Evolutionary conservation across 2,888 invertebrate species (phyloP), one percentile per base, ranked within the genome.

Genomic region (Parthenolecanium corni): DNA sequence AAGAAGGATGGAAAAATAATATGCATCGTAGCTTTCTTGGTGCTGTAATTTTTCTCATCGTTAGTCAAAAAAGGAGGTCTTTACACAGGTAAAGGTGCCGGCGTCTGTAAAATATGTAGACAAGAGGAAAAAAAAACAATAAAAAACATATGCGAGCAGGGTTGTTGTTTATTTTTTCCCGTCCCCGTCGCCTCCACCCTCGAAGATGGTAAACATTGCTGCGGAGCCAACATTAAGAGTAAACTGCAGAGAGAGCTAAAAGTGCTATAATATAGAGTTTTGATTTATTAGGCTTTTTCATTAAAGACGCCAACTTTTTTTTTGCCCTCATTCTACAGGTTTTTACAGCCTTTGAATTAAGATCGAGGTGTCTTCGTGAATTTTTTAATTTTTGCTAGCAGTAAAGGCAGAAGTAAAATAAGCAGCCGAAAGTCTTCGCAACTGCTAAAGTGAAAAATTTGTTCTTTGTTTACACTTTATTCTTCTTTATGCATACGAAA

Each of bases 201-300:
- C 6, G 14, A 11, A 21, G 51, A 21, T 24, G 24, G 46, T 12
- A 11, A 36, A 61, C 47, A 61, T 61, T n/a, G 25, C 38, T 38
- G 31, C 61, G 40, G 23, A 36, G 18, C 38, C 51, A 31, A 38
- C 23, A 36, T 49, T 40, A 14, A 16, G 57, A 47, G 46, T 25
- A 57, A 36, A 21, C 23, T 20, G 18, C 31, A 36, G 51, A 51
- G 49, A 47, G 47, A 47, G 31, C 31, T 25, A 11, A 44, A 46
- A 46, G n/a, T n/a, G n/a, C n/a, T n/a, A 56, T 44, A 56, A 42
- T 21, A 25, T 25, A 46, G 36, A 18, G 47, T 44, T 46, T n/a
- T 61, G 61, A 61, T 61, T 61, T 61, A 61, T 61, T 61, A 61
- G 61, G 49, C 61, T 20, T 38, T 61, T 61, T 61, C 61, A 61